Evolutionary conservation across 2,888 invertebrate genomes (phyloP).

Genomic region (Sycophila texana): DNA sequence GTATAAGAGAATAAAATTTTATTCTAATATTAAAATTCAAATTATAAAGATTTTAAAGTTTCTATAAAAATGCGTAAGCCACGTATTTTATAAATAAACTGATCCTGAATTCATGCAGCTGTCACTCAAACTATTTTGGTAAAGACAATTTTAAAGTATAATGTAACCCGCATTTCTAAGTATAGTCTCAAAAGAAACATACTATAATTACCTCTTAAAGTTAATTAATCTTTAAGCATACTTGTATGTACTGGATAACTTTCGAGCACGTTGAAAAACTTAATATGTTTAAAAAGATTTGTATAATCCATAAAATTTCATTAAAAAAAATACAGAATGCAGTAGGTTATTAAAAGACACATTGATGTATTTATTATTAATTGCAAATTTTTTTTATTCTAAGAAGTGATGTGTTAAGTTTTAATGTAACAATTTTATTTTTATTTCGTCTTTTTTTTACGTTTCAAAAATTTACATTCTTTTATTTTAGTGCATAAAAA

Average conservation of each 20-base stretch:
- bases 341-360: no score
- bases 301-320: no score
- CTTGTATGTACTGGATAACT: background rate
- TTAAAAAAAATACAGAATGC: no score
- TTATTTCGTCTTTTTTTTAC: no score
- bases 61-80: background rate
- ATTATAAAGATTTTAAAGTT: background rate
- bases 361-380: no score
- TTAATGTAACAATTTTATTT: no score
- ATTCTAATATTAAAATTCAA: background rate
- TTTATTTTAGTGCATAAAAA: no score
- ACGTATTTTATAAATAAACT: background rate
- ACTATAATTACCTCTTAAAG: conserved; percentile 16
- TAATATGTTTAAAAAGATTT: no score
- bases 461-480: no score
- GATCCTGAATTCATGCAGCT: background rate
- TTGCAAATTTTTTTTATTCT: no score
- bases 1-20: background rate
- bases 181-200: conserved; percentile 9
- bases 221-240: background rate
- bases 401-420: no score
- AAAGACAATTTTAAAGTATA: conserved; percentile 17
- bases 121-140: background rate
- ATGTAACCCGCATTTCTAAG: conserved; percentile 25
- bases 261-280: no score